Evolutionary conservation across 1,140 invertebrate genomes (phyloP).

Genomic region (Bombus ignitus): DNA sequence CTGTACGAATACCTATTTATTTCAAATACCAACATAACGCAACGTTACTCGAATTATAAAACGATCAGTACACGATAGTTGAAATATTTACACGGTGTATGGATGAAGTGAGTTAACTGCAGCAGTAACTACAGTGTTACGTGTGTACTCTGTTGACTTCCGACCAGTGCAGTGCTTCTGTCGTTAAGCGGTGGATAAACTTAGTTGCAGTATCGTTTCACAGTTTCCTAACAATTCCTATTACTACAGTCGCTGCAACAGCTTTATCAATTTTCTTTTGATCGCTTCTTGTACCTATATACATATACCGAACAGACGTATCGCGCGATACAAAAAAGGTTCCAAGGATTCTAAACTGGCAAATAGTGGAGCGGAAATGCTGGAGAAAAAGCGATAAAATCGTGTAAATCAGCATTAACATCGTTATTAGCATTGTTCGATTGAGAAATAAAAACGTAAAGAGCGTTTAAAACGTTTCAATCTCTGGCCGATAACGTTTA

Average conservation of each 20-base stretch:
- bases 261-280: background rate
- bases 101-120: background rate
- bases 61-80: too few species aligned
- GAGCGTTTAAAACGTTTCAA: background rate
- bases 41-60: background rate
- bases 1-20: too few species aligned
- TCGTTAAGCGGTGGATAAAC: slow-evolving; percentile 6
- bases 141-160: background rate
- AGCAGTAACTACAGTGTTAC: background rate
- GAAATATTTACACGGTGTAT: background rate
- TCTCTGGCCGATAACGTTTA: background rate
- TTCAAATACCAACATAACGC: too few species aligned
- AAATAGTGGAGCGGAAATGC: too few species aligned
- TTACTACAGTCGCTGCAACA: background rate
- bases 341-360: too few species aligned
- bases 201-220: slow-evolving; percentile 23
- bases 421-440: too few species aligned
- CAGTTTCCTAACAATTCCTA: slow-evolving; percentile 26
- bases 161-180: background rate
- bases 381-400: too few species aligned
- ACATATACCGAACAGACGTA: too few species aligned
- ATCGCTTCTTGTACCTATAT: too few species aligned
- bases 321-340: too few species aligned
- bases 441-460: accelerated
- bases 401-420: too few species aligned